Conservation (phyloP, 1,140 invertebrate species). For the Lordiphosa stackelbergi region DNA sequence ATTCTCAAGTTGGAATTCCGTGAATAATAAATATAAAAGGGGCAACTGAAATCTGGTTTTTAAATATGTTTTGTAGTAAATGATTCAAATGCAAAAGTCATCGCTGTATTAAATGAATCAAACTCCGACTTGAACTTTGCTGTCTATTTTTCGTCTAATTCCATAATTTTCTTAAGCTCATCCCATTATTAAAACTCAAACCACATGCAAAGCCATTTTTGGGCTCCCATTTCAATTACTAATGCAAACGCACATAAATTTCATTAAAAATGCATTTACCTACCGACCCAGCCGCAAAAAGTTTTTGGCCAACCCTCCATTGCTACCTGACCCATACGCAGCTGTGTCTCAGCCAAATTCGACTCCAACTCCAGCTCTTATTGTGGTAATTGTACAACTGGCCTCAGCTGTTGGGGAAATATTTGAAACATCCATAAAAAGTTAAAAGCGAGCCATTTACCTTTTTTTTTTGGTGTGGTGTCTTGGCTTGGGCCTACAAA, state of each 20-base stretch:
- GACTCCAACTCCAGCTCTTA: constrained; percentile 14
- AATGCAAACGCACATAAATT: constrained; percentile 62
- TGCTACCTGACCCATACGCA: constrained; percentile 11
- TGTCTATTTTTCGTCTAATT: too few species aligned
- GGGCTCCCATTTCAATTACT: constrained; percentile 31
- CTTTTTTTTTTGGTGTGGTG: constrained; percentile 32
- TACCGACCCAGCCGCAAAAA: constrained; percentile 6
- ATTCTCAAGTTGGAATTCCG: too few species aligned
- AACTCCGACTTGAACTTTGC: too few species aligned
- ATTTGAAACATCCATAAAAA: constrained; percentile 42
- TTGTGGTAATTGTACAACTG: constrained; percentile 12
- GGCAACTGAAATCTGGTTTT: too few species aligned
- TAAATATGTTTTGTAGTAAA: too few species aligned
- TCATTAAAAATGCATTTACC: constrained; percentile 68
- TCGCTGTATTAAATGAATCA: too few species aligned
- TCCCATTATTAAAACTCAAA: too few species aligned
- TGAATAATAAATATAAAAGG: too few species aligned
- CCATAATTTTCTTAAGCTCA: too few species aligned
- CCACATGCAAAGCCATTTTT: too few species aligned
- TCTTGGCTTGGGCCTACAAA: constrained; percentile 1
- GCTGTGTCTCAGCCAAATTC: background rate
- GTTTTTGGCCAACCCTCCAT: constrained; percentile 38
- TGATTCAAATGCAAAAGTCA: too few species aligned
- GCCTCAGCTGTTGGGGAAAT: constrained; percentile 21
- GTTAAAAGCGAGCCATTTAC: constrained; percentile 42